A percentile compares a stretch with the other conserved stretches of the same genome.
These are phyloP conservation scores for Kradibia gibbosae DNA, from an alignment of 1,140 invertebrate genomes.

Conservation along the genomic window DNA sequence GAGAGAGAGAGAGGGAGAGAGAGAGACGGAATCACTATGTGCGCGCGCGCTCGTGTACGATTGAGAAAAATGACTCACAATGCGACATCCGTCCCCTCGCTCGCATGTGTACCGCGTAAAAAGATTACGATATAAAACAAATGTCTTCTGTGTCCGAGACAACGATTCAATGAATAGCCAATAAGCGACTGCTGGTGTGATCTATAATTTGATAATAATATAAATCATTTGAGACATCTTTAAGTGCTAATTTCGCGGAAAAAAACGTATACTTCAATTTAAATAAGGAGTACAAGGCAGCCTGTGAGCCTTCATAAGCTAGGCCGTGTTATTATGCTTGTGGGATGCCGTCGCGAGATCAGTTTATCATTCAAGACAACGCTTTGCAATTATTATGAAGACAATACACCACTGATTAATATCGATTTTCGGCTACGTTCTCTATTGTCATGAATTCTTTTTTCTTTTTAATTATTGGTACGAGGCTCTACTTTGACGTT, in stretches of 20 bases:
- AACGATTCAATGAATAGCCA: neutral
- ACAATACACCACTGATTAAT: conserved; percentile 3
- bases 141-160: neutral
- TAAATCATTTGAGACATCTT: neutral
- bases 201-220: neutral
- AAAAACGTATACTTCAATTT: neutral
- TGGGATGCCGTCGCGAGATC: neutral
- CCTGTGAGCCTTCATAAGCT: too few species aligned
- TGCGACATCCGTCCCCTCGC: neutral
- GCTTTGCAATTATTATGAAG: neutral
- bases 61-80: neutral
- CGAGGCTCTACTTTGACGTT: neutral
- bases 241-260: neutral
- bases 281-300: neutral
- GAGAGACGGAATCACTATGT: too few species aligned
- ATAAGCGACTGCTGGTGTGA: neutral
- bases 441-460: neutral
- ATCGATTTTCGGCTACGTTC: neutral
- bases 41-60: too few species aligned
- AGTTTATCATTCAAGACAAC: neutral
- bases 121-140: neutral
- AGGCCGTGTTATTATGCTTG: neutral
- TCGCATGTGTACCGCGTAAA: neutral
- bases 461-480: too few species aligned
- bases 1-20: neutral